These are phyloP conservation scores for Euthynnus affinis DNA, from an alignment of 2,797 vertebrate genomes.

Conservation along the genomic window DNA sequence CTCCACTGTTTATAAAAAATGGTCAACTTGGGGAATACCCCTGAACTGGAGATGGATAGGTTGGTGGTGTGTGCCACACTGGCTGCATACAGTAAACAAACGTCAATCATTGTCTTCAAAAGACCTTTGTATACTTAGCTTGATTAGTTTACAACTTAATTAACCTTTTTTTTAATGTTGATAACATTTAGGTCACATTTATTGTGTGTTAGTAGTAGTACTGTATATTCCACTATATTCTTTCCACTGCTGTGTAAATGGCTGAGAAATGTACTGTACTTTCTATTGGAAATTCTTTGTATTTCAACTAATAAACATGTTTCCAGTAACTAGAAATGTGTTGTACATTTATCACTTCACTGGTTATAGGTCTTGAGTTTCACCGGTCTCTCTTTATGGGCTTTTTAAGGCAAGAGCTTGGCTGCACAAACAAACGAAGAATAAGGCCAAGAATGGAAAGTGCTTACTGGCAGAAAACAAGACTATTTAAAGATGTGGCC, in stretches of 20 bases:
- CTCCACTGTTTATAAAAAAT: background rate
- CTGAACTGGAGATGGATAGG: background rate
- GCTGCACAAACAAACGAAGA: constrained; percentile 47
- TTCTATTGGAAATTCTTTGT: constrained; percentile 21
- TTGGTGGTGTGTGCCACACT: background rate
- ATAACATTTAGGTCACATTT: background rate
- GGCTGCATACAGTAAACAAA: too few relatives aligned
- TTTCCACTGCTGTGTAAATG: constrained; percentile 3
- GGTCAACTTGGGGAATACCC: background rate
- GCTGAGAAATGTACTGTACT: constrained; percentile 19
- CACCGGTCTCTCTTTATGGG: constrained; percentile 21
- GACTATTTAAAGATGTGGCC: constrained; percentile 21
- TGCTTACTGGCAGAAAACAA: constrained; percentile 36
- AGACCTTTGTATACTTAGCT: background rate
- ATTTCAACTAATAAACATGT: constrained; percentile 51
- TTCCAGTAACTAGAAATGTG: constrained; percentile 10
- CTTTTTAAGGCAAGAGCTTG: constrained; percentile 9
- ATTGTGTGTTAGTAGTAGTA: background rate
- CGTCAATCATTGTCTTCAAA: constrained; percentile 6
- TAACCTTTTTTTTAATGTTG: background rate
- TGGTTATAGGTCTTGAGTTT: constrained; percentile 9
- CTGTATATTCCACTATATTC: background rate
- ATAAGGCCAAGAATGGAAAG: constrained; percentile 58
- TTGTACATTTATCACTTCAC: constrained; percentile 23
- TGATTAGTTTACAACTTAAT: constrained; percentile 7